Evolutionary conservation across 2,797 vertebrate genomes (phyloP).

Genomic region (Pelobates cultripes): DNA sequence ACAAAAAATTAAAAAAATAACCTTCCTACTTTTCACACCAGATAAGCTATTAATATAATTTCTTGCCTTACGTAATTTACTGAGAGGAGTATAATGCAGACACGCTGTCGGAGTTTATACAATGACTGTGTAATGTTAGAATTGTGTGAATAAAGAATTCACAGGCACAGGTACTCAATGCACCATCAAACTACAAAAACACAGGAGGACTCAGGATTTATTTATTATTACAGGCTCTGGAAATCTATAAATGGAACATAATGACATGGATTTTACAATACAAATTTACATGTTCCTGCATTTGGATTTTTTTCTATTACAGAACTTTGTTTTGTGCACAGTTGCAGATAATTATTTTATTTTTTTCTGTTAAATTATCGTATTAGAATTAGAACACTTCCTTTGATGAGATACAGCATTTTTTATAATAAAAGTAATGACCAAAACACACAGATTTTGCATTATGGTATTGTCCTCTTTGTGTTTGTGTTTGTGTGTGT

Average conservation of each 20-base stretch:
- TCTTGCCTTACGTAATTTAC: conserved; percentile 47
- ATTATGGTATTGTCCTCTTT: too few species aligned
- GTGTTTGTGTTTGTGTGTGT: too few species aligned
- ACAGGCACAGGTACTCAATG: conserved; percentile 39
- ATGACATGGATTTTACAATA: conserved; percentile 24
- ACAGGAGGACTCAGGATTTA: conserved; percentile 47
- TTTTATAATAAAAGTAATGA: too few species aligned
- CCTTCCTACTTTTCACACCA: conserved; percentile 46
- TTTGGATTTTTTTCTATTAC: background rate
- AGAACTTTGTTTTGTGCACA: background rate
- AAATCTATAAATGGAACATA: conserved; percentile 52
- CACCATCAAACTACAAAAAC: conserved; percentile 52
- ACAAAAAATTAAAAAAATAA: conserved; percentile 44
- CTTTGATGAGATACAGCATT: too few species aligned
- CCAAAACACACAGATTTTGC: too few species aligned
- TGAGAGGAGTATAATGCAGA: conserved; percentile 51
- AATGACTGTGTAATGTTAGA: conserved; percentile 43
- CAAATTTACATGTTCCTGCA: conserved; percentile 26
- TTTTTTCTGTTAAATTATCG: too few species aligned
- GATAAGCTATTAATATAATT: conserved; percentile 54
- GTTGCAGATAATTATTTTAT: background rate
- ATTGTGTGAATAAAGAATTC: conserved; percentile 50
- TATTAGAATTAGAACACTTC: too few species aligned
- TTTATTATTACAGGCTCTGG: conserved; percentile 34
- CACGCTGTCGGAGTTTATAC: conserved; percentile 46